phyloP scores from a whole-genome alignment of 2,113 vertebrate species.

The Narcine bancroftii region DNA sequence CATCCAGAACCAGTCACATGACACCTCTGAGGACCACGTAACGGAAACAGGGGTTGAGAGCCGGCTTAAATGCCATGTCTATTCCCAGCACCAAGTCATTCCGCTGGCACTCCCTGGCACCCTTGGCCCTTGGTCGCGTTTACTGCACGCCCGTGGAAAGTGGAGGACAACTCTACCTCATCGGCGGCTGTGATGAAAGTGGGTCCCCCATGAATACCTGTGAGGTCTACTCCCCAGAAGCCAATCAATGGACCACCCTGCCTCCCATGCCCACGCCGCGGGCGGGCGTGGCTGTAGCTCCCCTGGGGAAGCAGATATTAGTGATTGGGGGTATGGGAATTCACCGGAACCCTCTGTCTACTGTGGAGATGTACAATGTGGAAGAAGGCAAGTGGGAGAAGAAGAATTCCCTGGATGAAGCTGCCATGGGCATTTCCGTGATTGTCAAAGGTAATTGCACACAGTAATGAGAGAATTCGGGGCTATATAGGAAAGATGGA shows the following conservation, averaged over 20 bases:
- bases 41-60: neutral
- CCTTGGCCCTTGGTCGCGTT: conserved; percentile 74
- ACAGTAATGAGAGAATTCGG: neutral
- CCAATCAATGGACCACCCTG: conserved; percentile 77
- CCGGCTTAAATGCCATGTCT: conserved; percentile 57
- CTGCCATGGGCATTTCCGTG: conserved; percentile 86
- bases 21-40: neutral
- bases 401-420: conserved; percentile 75
- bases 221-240: conserved; percentile 85
- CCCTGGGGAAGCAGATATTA: conserved; percentile 85
- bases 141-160: conserved; percentile 80
- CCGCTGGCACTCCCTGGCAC: conserved; percentile 83
- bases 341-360: conserved; percentile 79
- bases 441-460: conserved; percentile 74
- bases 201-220: conserved; percentile 71
- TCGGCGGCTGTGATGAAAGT: conserved; percentile 81
- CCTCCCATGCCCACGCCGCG: conserved; percentile 79
- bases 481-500: no score
- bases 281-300: conserved; percentile 74
- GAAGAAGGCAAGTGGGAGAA: conserved; percentile 94
- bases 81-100: conserved; percentile 74
- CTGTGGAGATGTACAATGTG: conserved; percentile 83
- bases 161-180: conserved; percentile 76
- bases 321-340: conserved; percentile 84
- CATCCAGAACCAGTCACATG: neutral